Evolutionary conservation across 2,113 vertebrate genomes (phyloP), one percentile per base, ranked within the genome.

Genomic region (Arothron firmamentum): DNA sequence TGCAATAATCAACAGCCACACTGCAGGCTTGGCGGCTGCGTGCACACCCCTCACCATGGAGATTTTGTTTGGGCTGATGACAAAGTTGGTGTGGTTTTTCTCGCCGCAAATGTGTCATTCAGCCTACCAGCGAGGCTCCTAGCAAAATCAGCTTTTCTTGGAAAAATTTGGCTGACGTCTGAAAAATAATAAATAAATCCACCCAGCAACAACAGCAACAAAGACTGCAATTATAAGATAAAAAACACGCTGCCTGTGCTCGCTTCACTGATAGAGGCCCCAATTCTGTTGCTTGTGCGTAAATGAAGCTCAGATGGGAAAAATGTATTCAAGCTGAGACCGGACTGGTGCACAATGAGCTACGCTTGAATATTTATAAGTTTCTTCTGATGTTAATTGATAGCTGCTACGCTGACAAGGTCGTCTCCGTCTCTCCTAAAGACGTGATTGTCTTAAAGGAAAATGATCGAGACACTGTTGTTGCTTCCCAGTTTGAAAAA

Each of bases 331-430:
- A 53, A 51, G 52, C 75, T 42, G 25, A 65, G 21, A 56, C 34
- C 20, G 67, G 56, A 60, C 28, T 18, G 9, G 15, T 2, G 34
- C 23, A 80, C 68, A 80, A 80, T 77, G 59, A 76, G 54, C 51
- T 17, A 19, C 54, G 70, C 83, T 14, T 80, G 82, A 83, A 88
- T 86, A 87, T 84, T 78, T 65, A 81, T 77, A 71, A 60, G 56
- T 43, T 47, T 45, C 55, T 59, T 83, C 67, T 75, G 72, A 85
- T 82, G 78, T 67, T 83, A 84, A 83, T 80, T 84, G 80, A 76
- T 70, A 72, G 75, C 76, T 52, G 72, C 79, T 69, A 72, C 65
- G 74, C 77, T 76, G 74, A 79, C 77, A 79, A 82, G 82, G 79
- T 74, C 70, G 65, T 81, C 68, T 60, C 75, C n/a, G 56, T 58